Evolutionary conservation across 2,888 invertebrate species (phyloP), one percentile per base, ranked within the genome.

Genomic region (Pollenia griseotomentosa): DNA sequence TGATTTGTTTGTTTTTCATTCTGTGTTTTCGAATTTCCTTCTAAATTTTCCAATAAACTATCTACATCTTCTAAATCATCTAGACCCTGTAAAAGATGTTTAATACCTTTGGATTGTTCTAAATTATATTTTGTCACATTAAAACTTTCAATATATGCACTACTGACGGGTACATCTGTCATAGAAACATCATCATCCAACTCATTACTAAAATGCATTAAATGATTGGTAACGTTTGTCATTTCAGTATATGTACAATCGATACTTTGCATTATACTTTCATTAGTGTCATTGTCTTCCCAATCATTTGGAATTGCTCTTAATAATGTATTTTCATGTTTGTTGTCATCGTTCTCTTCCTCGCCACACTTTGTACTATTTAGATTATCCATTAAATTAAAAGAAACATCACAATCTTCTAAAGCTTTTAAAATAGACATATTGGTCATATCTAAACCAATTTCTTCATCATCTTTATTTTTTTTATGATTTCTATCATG

Each of bases 341-440:
- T 33, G 51, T 53, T 9, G 57, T 11, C 42, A 33, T 53, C 12
- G 7, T 48, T 48, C 11, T 68, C 51, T 4, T 80, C 70, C 8
- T 70, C 55, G 11, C 40, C 73, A 33, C 55, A 19, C 0, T 42
- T 53, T 3, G 83, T 74, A n/a, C 44, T 57, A 55, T 87, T 59
- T n/a, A 59, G 51, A 44, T 86, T 55, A 11, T 85, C 53, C 14
- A 78, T 68, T 8, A 79, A 33, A 74, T 70, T 79, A 11, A 78
- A 12, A 2, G 81, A 87, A 33, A 85, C 68, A 75, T 85, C 87
- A 57, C 68, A 85, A 23, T 87, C 81, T n/a, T 83, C 63, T 11
- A 87, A 59, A 8, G 84, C 84, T 57, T 63, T 80, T 40, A 81
- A 23, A 23, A 84, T 78, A 1, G 86, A 78, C 40, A 57, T 57